Percentiles rank a stretch among this genome's conserved stretches.
These are phyloP conservation scores for Salarias fasciatus DNA, from an alignment of 2,797 vertebrate genomes.

Conservation along the genomic window DNA sequence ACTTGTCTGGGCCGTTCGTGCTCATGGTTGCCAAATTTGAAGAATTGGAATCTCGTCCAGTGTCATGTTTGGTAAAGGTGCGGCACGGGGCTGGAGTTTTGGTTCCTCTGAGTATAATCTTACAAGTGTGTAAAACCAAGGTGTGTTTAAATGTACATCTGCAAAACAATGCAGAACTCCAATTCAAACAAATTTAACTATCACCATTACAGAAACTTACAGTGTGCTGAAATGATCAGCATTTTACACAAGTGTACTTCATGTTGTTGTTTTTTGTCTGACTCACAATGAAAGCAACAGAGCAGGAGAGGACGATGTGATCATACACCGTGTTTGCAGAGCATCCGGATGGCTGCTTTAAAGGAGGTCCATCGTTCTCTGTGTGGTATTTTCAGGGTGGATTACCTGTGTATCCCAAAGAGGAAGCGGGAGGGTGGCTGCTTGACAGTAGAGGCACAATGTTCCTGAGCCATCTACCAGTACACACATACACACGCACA, in stretches of 20 bases:
- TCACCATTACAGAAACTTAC: background rate
- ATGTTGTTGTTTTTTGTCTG: too few species aligned
- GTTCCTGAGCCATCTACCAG: slow-evolving; percentile 17
- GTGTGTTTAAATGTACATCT: slow-evolving; percentile 26
- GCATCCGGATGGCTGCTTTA: slow-evolving; percentile 33
- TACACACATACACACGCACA: background rate
- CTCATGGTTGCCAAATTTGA: slow-evolving; percentile 9
- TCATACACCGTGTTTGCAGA: slow-evolving; percentile 25
- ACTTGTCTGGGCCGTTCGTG: slow-evolving; percentile 2
- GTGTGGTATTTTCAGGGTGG: slow-evolving; percentile 28
- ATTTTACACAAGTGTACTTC: too few species aligned
- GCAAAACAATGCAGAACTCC: too few species aligned
- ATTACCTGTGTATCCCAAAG: slow-evolving; percentile 32
- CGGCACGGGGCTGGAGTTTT: background rate
- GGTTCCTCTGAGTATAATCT: too few species aligned
- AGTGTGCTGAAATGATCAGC: background rate
- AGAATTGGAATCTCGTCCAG: background rate
- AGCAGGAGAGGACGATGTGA: slow-evolving; percentile 13
- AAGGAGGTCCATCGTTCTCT: slow-evolving; percentile 25
- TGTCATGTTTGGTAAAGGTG: slow-evolving; percentile 5
- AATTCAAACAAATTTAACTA: too few species aligned
- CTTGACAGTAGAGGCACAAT: slow-evolving; percentile 36
- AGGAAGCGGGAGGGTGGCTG: slow-evolving; percentile 29
- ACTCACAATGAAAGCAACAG: too few species aligned
- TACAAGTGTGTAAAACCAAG: too few species aligned